Percentiles rank a stretch among this genome's conserved stretches.
Conservation (phyloP, 2,797 vertebrate genomes). For the Danio aesculapii region DNA sequence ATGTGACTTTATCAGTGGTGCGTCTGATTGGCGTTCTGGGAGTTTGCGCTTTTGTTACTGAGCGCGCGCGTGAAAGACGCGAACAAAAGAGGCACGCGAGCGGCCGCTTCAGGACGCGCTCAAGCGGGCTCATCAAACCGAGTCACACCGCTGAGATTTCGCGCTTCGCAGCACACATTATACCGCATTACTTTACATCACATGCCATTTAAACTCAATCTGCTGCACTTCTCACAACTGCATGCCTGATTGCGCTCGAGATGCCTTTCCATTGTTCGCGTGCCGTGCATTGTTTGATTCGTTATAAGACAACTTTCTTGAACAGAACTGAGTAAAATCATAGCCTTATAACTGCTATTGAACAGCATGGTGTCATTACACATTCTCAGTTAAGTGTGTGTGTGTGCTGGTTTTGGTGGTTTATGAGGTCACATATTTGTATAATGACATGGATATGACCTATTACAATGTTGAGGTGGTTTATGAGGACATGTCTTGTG, state of each 20-base stretch:
- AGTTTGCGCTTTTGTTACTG: constrained; percentile 31
- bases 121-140: neutral
- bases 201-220: neutral
- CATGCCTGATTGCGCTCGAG: neutral
- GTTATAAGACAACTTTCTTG: neutral
- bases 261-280: neutral
- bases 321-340: neutral
- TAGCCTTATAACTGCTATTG: neutral
- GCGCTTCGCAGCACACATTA: neutral
- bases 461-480: no score
- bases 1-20: neutral
- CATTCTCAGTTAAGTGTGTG: neutral
- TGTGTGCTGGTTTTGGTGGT: no score
- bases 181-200: neutral
- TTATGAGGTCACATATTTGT: no score
- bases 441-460: no score
- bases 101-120: constrained; percentile 49
- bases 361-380: neutral
- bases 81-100: constrained; percentile 53
- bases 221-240: neutral
- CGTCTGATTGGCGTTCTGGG: neutral
- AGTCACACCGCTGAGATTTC: neutral
- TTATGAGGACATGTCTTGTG: no score
- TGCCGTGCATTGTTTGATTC: neutral
- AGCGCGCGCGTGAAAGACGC: constrained; percentile 22